Evolutionary conservation across 2,797 vertebrate species (phyloP), one percentile per base, ranked within the genome.

Genomic region (Sternotherus odoratus): DNA sequence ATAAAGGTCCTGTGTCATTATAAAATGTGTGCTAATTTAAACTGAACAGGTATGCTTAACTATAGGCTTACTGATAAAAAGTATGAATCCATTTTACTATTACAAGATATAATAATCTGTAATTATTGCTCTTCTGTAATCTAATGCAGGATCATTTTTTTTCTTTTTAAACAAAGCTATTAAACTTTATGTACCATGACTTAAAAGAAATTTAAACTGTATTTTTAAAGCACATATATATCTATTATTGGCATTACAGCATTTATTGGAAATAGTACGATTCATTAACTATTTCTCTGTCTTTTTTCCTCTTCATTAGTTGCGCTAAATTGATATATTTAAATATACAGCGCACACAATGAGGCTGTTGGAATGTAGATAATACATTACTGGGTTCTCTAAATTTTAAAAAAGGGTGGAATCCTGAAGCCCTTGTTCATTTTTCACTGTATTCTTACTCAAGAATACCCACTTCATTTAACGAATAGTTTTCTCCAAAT

Each of bases 171-270:
- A 78, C 2, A 48, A 51, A 46, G 51, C 5, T 3, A 54, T 10
- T 8, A 7, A 50, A 60, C 2, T 0, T 79, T 87, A 56, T 48
- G 7, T 39, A 15, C 46, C 2, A 3, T 77, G n/a, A 81, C 9
- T 60, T 60, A 77, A 33, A 80, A 69, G 12, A 57, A 5, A 11
- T 23, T 6, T 8, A 69, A 50, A 4, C 12, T 74, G 36, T 66
- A 69, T 69, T 24, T 39, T 39, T 69, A 69, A 43, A 9, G 66
- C 79, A 21, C 43, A 80, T 39, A 6, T 39, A 6, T 0, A 0
- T 54, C 39, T 51, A 48, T 86, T 56, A 54, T 3, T 0, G 49
- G 16, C 3, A 1, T 12, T 10, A 39, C 5, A 19, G 2, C 8
- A n/a, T 86, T 72, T 7, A 24, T 39, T 88, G 13, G 88, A 81